A percentile compares a stretch with the other conserved stretches of the same genome.
phyloP scores from a whole-genome alignment of 1,140 invertebrate species.

The Oncopodura yosiiana region DNA sequence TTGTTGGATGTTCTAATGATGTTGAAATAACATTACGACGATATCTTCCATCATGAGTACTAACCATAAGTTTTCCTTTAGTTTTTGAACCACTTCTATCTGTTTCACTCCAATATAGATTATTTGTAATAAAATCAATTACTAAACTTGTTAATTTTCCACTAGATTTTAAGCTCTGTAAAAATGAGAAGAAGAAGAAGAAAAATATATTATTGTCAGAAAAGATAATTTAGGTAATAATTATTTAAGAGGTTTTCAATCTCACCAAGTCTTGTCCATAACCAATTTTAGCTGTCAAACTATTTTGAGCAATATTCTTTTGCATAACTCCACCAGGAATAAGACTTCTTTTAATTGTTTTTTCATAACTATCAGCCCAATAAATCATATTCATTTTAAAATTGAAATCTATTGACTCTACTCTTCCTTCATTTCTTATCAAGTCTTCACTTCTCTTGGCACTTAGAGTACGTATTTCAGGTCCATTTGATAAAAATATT shows the following conservation, averaged over 20 bases:
- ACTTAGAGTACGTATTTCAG: conserved; percentile 70
- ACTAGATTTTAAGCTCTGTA: conserved; percentile 43
- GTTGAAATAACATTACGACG: conserved; percentile 55
- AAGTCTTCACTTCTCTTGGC: conserved; percentile 61
- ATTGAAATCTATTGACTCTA: conserved; percentile 73
- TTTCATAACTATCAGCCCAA: conserved; percentile 84
- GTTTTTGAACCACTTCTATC: conserved; percentile 55
- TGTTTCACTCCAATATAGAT: conserved; percentile 88
- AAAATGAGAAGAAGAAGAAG: conserved; percentile 40
- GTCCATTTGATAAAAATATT: conserved; percentile 56
- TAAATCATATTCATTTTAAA: conserved; percentile 44
- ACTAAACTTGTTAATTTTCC: conserved; percentile 72
- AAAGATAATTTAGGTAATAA: too few relatives aligned
- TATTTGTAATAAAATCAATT: conserved; percentile 83
- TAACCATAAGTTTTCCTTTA: conserved; percentile 65
- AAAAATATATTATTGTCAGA: conserved; percentile 4
- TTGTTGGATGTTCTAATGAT: conserved; percentile 65
- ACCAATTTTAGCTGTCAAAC: conserved; percentile 57
- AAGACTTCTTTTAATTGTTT: conserved; percentile 80
- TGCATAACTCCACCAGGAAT: too few relatives aligned
- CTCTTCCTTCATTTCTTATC: conserved; percentile 68
- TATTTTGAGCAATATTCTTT: too few relatives aligned
- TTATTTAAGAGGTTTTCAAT: too few relatives aligned
- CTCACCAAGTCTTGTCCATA: conserved; percentile 78
- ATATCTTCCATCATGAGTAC: conserved; percentile 81